Conservation (phyloP, 2,113 vertebrate genomes). For the Herpetotheres cachinnans region DNA sequence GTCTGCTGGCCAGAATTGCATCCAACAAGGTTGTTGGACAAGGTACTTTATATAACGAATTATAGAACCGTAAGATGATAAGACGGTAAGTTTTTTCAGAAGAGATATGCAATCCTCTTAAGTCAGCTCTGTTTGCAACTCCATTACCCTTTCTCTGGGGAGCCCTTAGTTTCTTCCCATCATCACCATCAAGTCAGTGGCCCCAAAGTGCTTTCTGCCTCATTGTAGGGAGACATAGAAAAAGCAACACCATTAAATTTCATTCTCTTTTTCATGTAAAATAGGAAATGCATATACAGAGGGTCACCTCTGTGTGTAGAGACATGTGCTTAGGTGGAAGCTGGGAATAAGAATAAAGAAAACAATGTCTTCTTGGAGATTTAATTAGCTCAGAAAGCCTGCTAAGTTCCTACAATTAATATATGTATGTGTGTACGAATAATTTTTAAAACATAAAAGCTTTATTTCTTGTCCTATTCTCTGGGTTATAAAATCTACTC, state of each 20-base stretch:
- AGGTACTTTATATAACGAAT: background rate
- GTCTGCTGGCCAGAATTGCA: background rate
- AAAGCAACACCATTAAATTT: background rate
- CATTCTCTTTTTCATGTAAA: background rate
- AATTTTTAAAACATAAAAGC: background rate
- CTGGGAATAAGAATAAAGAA: background rate
- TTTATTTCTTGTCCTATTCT: background rate
- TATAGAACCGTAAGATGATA: background rate
- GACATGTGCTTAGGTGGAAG: background rate
- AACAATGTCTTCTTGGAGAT: background rate
- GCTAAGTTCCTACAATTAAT: background rate
- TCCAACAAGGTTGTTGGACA: background rate
- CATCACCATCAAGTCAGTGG: background rate
- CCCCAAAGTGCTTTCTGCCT: background rate
- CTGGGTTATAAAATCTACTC: background rate
- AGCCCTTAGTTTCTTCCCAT: background rate
- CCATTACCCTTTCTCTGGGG: background rate
- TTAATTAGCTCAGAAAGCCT: background rate
- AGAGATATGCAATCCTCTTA: background rate
- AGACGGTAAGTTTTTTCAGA: background rate
- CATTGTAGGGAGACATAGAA: background rate
- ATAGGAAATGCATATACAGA: background rate
- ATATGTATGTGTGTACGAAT: background rate
- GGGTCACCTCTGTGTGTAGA: background rate
- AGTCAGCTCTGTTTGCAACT: background rate